phyloP scores from a whole-genome alignment of 2,797 vertebrate genomes.

The Pyrocephalus nanus region DNA sequence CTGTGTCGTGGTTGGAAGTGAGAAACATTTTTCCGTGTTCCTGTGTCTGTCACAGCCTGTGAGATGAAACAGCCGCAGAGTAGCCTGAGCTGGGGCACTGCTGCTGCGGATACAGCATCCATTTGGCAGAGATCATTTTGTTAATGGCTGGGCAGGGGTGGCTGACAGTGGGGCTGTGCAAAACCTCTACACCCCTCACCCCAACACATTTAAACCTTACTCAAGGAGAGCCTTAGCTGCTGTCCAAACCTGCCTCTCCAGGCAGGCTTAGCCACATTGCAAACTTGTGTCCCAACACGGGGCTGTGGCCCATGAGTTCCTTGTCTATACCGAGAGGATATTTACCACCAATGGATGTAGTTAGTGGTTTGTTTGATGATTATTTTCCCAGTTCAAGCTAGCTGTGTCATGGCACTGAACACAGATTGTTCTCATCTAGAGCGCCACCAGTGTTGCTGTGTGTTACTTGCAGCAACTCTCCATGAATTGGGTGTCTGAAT shows the following conservation, averaged over 20 bases:
- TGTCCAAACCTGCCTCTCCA: not conserved
- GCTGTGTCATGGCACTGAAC: rapidly evolving
- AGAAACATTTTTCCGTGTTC: constrained; percentile 7
- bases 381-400: not conserved
- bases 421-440: not conserved
- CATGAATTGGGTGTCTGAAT: rapidly evolving
- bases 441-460: not conserved
- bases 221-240: not conserved
- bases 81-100: not conserved
- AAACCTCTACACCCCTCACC: not conserved
- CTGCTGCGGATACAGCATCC: not conserved
- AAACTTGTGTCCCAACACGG: not conserved
- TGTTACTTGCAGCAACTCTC: not conserved
- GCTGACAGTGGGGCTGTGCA: not conserved
- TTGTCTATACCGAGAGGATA: not conserved
- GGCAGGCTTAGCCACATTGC: not conserved
- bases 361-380: not conserved
- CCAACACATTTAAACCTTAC: not conserved
- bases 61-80: not conserved
- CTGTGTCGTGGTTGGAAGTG: not conserved
- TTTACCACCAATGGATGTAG: not conserved
- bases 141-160: not conserved
- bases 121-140: not conserved
- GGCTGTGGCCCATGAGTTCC: not conserved
- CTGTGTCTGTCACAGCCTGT: not conserved